Base-by-base conservation (phyloP, 1,140 invertebrate genomes). In the Macrocentrus cingulum region DNA sequence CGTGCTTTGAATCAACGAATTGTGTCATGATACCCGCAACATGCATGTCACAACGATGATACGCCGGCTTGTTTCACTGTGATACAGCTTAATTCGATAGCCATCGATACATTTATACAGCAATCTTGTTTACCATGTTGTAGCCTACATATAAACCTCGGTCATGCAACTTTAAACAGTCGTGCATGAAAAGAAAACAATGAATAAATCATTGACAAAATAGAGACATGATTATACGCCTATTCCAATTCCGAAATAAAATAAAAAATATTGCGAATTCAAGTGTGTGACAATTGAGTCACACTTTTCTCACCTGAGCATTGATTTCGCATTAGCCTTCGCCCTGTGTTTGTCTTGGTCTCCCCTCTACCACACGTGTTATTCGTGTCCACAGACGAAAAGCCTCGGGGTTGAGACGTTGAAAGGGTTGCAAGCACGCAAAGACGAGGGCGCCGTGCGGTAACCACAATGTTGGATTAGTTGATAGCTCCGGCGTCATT, bases 391-490 rank as follows among this genome's bases (percentile, higher is more conserved):
- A 49, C 49, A n/a, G n/a, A 60, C 56, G 51, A 56, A 59, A 60
- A 23, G 32, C 19, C 49, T 34, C 19, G 55, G 25, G 36, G 32
- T 34, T n/a, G 53, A 62, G 53, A 44, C 18, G 15, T 22, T 41
- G 52, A 61, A 18, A 60, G 58, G 64, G 58, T 60, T 59, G 64
- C 51, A 57, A 61, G 56, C 69, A 71, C 68, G 69, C 69, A 59
- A 70, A 61, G 49, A 58, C 58, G 61, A 68, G 69, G 64, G 66
- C 53, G 59, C 13, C 11, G 8, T 4, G 48, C 50, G 61, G 61
- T 60, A 60, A 71, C 66, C 68, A 65, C 69, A 70, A 67, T 68
- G 65, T 70, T 71, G 62, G 65, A 71, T 70, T 70, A 68, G 68
- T 70, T n/a, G n/a, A n/a, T n/a, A n/a, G n/a, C n/a, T n/a, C n/a